These are phyloP conservation scores for Drosophila pseudoananassae DNA, from an alignment of 1,140 invertebrate genomes.

Conservation along the genomic window DNA sequence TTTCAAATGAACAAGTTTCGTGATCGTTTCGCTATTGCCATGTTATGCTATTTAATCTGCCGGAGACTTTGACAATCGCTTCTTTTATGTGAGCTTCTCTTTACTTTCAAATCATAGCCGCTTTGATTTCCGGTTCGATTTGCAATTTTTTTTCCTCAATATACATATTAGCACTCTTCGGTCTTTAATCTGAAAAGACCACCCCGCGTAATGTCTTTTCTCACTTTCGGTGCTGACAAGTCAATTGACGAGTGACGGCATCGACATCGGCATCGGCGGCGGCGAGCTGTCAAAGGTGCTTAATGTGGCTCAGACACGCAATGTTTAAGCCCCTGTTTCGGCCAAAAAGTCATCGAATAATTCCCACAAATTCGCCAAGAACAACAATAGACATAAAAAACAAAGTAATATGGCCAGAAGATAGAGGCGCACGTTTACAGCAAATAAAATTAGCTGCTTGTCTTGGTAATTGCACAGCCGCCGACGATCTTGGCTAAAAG, in stretches of 20 bases:
- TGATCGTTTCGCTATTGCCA: conserved; percentile 27
- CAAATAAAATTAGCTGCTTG: conserved; percentile 80
- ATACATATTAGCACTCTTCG: conserved; percentile 31
- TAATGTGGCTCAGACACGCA: conserved; percentile 66
- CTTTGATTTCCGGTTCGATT: conserved; percentile 66
- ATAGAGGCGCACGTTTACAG: conserved; percentile 71
- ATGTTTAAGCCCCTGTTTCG: conserved; percentile 15
- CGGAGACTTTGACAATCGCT: conserved; percentile 28
- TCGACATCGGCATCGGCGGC: background rate
- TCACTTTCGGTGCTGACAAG: conserved; percentile 58
- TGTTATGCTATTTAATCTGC: conserved; percentile 31
- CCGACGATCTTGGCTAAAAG: conserved; percentile 28
- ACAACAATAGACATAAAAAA: conserved; percentile 13
- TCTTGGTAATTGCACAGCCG: conserved; percentile 69
- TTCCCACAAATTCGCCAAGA: conserved; percentile 51
- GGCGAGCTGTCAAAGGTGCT: conserved; percentile 25
- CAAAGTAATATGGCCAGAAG: conserved; percentile 25
- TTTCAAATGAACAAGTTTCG: conserved; percentile 66
- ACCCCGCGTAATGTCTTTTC: conserved; percentile 60
- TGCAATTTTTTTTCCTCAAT: conserved; percentile 30
- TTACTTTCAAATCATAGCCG: conserved; percentile 58
- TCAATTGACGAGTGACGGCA: conserved; percentile 56
- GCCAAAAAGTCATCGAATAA: conserved; percentile 53
- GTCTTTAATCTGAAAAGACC: conserved; percentile 24
- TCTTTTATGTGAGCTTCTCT: conserved; percentile 32